Evolutionary conservation across 2,888 invertebrate genomes (phyloP), one percentile per base, ranked within the genome.

Genomic region (Agrilus mali): DNA sequence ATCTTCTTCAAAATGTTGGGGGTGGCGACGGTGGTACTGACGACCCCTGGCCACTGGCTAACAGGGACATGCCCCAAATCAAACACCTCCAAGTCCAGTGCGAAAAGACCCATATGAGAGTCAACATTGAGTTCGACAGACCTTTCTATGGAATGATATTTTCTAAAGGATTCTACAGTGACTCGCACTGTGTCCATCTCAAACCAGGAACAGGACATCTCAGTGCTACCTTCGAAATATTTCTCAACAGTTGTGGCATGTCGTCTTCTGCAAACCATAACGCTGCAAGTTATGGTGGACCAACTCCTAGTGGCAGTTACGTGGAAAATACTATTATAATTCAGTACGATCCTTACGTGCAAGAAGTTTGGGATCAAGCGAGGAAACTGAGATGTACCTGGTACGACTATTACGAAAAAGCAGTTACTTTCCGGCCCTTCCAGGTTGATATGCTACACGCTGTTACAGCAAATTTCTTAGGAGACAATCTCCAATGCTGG

Each of bases 61-160:
- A 86, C 38, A 84, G 89, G 15, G 92, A 93, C 61, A 89, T 89
- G 68, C 92, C 92, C 1, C 88, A 90, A 68, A 92, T 93, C 58
- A 92, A 92, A 68, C 87, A 89, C 60, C 71, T 90, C 50, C 89
- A 92, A 72, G 93, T 93, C 53, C 92, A 93, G 65, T 93, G 93
- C 68, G 93, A 93, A 68, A 93, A 93, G 67, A 90, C 92, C 38
- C 88, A 90, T 64, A 93, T 93, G 92, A 76, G 92, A 41, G 93
- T 93, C 43, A 90, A 90, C 66, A 88, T 94, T 58, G 92, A 92
- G 66, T 94, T 93, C 69, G 93, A 93, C 65, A 77, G 92, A 38
- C 92, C 93, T 12, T 93, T 93, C 71, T 90, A 92, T 64, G 93
- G 93, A 27, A 90, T 93, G 86, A 92, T 93, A 61, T 93, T 93